These are phyloP conservation scores for Tolypeutes matacus DNA, from an alignment of 2,797 vertebrate genomes.

Conservation along the genomic window DNA sequence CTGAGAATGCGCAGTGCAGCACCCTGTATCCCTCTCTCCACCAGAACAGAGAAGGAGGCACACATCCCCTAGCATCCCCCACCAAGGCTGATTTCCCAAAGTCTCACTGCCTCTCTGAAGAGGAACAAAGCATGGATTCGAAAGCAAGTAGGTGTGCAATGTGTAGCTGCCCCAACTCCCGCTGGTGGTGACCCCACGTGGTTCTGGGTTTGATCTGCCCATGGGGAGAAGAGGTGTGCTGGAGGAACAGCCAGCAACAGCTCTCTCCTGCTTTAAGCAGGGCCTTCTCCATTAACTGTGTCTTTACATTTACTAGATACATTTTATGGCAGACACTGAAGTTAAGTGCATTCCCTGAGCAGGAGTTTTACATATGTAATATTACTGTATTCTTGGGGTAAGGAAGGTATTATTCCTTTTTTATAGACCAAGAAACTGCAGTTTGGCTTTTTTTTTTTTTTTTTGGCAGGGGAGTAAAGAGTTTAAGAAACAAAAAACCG, in stretches of 20 bases:
- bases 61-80: too few species aligned
- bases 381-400: neutral
- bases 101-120: neutral
- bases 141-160: neutral
- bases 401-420: neutral
- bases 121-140: neutral
- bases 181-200: rapidly evolving
- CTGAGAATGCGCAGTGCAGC: neutral
- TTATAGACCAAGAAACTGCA: neutral
- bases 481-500: too few species aligned
- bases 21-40: neutral
- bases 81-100: neutral
- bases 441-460: too few species aligned
- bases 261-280: neutral
- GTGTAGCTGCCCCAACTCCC: neutral
- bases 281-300: neutral
- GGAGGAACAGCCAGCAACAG: neutral
- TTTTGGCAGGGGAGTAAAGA: too few species aligned
- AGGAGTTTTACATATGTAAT: neutral
- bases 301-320: neutral
- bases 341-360: neutral
- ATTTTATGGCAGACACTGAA: neutral
- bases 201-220: neutral
- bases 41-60: neutral
- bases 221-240: rapidly evolving